Evolutionary conservation across 2,113 vertebrate genomes (phyloP), one percentile per base, ranked within the genome.

Genomic region (Meles meles): DNA sequence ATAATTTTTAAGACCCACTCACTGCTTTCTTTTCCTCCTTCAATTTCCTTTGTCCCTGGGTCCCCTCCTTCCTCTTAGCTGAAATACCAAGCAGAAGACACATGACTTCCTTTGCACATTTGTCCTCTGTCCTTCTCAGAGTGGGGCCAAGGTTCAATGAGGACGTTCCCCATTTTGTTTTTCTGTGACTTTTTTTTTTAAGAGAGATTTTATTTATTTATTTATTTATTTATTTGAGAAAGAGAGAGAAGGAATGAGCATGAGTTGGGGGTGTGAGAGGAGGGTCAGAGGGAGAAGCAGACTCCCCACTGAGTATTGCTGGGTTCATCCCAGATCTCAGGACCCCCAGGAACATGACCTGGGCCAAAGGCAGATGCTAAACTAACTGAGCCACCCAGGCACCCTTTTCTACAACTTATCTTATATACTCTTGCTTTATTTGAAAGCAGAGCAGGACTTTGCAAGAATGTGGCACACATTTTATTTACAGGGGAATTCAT

Each of bases 61-160:
- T 0, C 0, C 1, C 13, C 37, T 71, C 39, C 49, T 59, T 47
- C 9, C 2, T 27, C 18, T 10, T 80, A n/a, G 27, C 61, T 63
- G 55, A 44, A 63, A 44, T 10, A 42, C 12, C 39, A 42, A 12
- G 6, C 15, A 11, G 27, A 49, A 61, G 29, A 9, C 13, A 55
- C 5, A n/a, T 1, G 0, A 39, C 81, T 59, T 84, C 6, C 14
- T 63, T 63, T 34, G 25, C 3, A 0, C 0, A 0, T 10, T 27
- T n/a, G 23, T 31, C 31, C 3, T 39, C 49, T 49, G 42, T 18
- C 9, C 0, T 13, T 85, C 21, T 11, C 14, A 31, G 29, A 47
- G 6, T 3, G 44, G 20, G 21, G 3, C 31, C 4, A 44, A 25
- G 52, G 47, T 7, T 71, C 31, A 13, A 1, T 20, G 9, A 61